These are phyloP conservation scores for Nephila pilipes DNA, from an alignment of 1,140 invertebrate genomes.

Conservation along the genomic window DNA sequence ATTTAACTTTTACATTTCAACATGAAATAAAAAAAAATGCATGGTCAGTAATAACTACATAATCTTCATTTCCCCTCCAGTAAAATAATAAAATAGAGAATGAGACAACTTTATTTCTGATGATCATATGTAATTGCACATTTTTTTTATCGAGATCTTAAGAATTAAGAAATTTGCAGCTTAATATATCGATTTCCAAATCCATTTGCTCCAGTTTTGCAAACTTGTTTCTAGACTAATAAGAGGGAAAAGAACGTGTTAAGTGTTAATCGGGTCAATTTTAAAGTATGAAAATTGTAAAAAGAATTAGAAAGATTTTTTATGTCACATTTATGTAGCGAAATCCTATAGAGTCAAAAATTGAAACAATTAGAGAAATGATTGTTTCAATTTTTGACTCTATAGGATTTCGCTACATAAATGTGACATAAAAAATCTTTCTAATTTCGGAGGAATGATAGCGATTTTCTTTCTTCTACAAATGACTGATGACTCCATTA, in stretches of 20 bases:
- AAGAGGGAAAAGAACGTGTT: neutral
- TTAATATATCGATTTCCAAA: neutral
- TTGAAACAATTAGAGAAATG: neutral
- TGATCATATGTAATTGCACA: too few relatives aligned
- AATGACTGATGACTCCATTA: conserved; percentile 47
- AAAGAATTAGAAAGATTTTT: conserved; percentile 25
- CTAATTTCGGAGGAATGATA: conserved; percentile 41
- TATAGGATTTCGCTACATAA: neutral
- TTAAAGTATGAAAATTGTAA: neutral
- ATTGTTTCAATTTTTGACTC: neutral
- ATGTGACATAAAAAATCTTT: neutral
- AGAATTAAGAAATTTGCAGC: too few relatives aligned
- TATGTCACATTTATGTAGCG: neutral
- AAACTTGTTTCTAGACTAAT: neutral
- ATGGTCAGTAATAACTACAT: too few relatives aligned
- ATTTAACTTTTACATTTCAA: too few relatives aligned
- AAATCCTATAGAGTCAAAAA: neutral
- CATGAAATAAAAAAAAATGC: too few relatives aligned
- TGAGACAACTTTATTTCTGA: too few relatives aligned
- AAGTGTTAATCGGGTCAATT: neutral
- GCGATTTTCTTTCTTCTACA: conserved; percentile 3
- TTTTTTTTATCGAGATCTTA: too few relatives aligned
- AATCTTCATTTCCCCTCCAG: too few relatives aligned
- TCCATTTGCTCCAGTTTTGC: neutral
- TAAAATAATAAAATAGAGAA: too few relatives aligned